Base-by-base conservation (phyloP, 2,888 invertebrate species). In the Pteria penguin region DNA sequence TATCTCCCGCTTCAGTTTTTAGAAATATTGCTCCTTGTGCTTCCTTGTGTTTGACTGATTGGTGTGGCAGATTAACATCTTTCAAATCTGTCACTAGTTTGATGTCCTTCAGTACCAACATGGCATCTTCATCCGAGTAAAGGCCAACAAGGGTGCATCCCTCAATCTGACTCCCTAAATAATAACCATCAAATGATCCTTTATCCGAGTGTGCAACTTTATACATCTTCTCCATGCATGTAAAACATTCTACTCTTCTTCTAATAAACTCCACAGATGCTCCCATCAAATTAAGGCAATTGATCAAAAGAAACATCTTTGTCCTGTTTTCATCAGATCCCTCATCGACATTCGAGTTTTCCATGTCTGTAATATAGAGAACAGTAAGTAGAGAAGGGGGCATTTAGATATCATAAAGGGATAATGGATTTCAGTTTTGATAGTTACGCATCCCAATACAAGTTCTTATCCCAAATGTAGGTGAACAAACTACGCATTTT, bases 151-250 rank as follows among this genome's bases (percentile, higher is more conserved):
- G 26, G 18, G 63, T 18, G 3, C 22, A 18, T 3, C 63, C 63
- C 24, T 63, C 63, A 8, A 63, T 36, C 33, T 36, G 63, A 36
- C 63, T 63, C 11, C 63, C 63, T 22, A 63, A 8, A 33, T 24
- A 63, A 36, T 22, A 63, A 4, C 63, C 63, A 11, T 32, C 27
- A 4, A 61, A 18, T 3, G 29, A 18, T n/a, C 31, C 29, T 29
- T 14, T 18, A 18, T 33, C 63, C 8, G 33, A 24, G 33, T 33
- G 32, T n/a, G 63, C 63, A 22, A 63, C 24, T 11, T 18, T 5
- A 24, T 63, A 63, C 63, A 63, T 63, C 2, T 1, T 5, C 24
- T 63, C 63, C 63, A 63, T 63, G 27, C 22, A 1, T 32, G 32
- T 63, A 24, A 63, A 36, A 33, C 33, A 63, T 0, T 32, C 24